Evolutionary conservation across 2,113 vertebrate species (phyloP), one percentile per base, ranked within the genome.

Genomic region (Hippocampus mohnikei): DNA sequence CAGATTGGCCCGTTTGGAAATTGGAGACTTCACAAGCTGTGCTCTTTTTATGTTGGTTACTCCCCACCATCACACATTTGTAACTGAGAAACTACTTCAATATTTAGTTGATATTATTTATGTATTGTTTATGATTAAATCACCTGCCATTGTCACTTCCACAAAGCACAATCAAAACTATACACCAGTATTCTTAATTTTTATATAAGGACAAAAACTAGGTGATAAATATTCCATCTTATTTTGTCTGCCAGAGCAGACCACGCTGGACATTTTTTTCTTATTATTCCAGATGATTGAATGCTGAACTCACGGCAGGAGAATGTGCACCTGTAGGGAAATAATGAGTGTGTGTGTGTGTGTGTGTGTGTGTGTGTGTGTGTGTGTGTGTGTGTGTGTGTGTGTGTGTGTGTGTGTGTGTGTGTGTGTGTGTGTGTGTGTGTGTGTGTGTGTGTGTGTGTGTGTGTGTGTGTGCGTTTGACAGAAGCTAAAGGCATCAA

Each of bases 261-360:
- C 58, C 7, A 33, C 27, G 27, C 58, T 46, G 63, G 23, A 18
- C 63, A 65, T 27, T 46, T 65, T 16, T 65, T 65, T 37, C 15
- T 27, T 65, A 65, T 65, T 65, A 48, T 65, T 65, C 63, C 23
- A 65, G 63, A 65, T 65, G 15, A 65, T 65, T 65, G 46, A 65
- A 46, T 23, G 63, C 15, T 7, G n/a, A 25, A 41, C 63, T 65
- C 63, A 25, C 63, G 3, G n/a, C 41, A 65, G 63, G 23, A 65
- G 25, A 18, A 18, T 18, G 42, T 15, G 25, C 62, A 65, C 62
- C n/a, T 4, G 41, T 11, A 44, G 62, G 40, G 62, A 60, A 60
- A 60, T 60, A 60, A 60, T 60, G 25, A 58, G 53, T 3, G 53
- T 18, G 3, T 55, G 52, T n/a, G 6, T 23, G 8, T 55, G n/a